Evolutionary conservation across 2,888 invertebrate genomes (phyloP).

Genomic region (Cerastis rubricosa): DNA sequence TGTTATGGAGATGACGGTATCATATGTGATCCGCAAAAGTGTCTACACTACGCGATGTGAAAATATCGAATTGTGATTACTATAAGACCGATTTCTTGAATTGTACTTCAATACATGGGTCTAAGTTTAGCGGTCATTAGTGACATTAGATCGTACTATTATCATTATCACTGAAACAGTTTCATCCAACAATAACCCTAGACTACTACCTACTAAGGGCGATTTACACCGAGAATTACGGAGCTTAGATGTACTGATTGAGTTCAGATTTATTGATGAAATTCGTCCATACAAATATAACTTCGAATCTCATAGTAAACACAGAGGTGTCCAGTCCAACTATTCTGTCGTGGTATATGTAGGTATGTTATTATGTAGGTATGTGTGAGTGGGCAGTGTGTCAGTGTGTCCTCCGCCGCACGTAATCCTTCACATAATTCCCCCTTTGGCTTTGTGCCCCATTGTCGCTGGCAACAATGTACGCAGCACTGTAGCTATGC

Average conservation of each 20-base stretch:
- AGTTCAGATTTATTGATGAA: too few relatives aligned
- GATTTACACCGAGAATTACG: not conserved
- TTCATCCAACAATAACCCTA: not conserved
- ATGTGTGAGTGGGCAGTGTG: conserved; percentile 26
- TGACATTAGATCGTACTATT: too few relatives aligned
- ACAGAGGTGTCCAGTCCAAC: conserved; percentile 8
- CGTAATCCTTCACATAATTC: conserved; percentile 63
- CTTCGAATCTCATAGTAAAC: not conserved
- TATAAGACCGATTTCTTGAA: not conserved
- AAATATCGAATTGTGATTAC: not conserved
- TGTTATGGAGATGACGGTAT: conserved; percentile 5
- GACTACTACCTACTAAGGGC: not conserved
- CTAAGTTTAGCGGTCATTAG: not conserved
- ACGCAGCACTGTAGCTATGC: conserved; percentile 24
- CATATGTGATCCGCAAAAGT: conserved; percentile 7
- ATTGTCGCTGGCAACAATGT: conserved; percentile 40
- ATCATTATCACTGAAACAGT: not conserved
- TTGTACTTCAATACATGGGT: not conserved
- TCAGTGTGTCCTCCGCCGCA: conserved; percentile 33
- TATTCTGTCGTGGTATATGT: conserved; percentile 3
- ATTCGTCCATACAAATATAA: not conserved
- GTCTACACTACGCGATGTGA: conserved; percentile 6
- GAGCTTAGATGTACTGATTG: too few relatives aligned
- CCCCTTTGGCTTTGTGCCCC: conserved; percentile 62
- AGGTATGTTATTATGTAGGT: not conserved